Percentiles rank a stretch among this genome's conserved stretches.
phyloP scores from a whole-genome alignment of 2,113 vertebrate species.

The Anolis carolinensis region DNA sequence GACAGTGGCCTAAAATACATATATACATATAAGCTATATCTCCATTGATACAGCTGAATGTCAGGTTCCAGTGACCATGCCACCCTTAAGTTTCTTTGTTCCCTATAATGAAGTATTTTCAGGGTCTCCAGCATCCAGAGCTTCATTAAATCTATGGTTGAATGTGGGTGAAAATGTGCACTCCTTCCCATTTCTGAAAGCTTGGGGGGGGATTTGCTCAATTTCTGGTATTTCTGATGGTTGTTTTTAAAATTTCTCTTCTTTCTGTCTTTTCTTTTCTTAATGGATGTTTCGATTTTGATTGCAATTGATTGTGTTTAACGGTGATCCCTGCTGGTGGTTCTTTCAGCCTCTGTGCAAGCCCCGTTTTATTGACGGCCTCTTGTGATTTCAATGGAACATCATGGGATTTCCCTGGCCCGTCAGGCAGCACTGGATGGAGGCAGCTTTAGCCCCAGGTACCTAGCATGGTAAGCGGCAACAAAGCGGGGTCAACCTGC shows the following conservation, averaged over 20 bases:
- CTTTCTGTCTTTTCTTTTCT: slow-evolving; percentile 7
- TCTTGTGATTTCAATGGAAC: slow-evolving; percentile 78
- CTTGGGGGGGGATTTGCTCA: background rate
- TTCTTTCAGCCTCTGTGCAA: slow-evolving; percentile 72
- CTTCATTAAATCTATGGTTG: background rate
- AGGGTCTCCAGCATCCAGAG: background rate
- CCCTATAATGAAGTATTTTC: background rate
- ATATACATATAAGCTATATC: background rate
- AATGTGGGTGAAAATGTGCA: background rate
- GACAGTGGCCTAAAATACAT: background rate
- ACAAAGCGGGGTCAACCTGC: slow-evolving; percentile 67
- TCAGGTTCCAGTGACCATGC: background rate
- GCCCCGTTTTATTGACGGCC: slow-evolving; percentile 76
- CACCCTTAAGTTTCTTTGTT: background rate
- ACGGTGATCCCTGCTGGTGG: slow-evolving; percentile 73
- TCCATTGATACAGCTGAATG: background rate
- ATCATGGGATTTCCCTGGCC: slow-evolving; percentile 75
- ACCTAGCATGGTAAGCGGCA: slow-evolving; percentile 77
- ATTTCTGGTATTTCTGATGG: background rate
- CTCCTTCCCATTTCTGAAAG: background rate
- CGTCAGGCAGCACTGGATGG: slow-evolving; percentile 73
- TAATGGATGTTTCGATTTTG: slow-evolving; percentile 71
- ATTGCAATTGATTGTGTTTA: slow-evolving; percentile 77
- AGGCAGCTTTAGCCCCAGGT: slow-evolving; percentile 73
- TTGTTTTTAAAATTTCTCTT: background rate